These are phyloP conservation scores for Geotrypetes seraphini DNA, from an alignment of 2,797 vertebrate species.

Conservation along the genomic window DNA sequence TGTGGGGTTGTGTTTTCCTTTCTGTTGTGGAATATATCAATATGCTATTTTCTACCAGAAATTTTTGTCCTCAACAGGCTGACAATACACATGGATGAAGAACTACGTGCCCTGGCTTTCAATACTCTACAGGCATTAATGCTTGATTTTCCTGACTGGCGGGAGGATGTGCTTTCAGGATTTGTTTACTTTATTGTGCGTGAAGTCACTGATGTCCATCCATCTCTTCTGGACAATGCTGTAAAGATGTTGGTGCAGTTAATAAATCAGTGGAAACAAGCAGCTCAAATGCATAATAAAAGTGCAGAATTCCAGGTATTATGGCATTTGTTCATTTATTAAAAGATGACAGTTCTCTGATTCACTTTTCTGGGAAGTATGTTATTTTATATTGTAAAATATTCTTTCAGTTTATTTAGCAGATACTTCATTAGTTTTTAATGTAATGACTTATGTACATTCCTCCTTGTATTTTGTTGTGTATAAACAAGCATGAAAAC, in stretches of 20 bases:
- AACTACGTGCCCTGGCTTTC: constrained; percentile 90
- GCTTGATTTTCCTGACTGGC: constrained; percentile 95
- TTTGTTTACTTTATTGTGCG: constrained; percentile 94
- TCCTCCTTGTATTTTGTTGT: too few species aligned
- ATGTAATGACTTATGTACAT: too few species aligned
- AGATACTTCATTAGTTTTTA: too few species aligned
- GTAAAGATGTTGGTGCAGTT: constrained; percentile 97
- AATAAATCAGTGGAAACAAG: constrained; percentile 93
- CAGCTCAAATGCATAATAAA: constrained; percentile 84
- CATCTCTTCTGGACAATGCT: constrained; percentile 89
- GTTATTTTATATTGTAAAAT: too few species aligned
- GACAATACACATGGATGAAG: constrained; percentile 98
- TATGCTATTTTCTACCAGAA: too few species aligned
- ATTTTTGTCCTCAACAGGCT: constrained; percentile 56
- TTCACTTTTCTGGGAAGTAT: background rate
- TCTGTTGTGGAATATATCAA: too few species aligned
- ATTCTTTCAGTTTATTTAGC: too few species aligned
- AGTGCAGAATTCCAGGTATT: constrained; percentile 74
- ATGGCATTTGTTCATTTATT: background rate
- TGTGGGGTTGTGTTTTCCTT: too few species aligned
- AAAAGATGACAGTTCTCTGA: too few species aligned
- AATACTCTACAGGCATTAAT: constrained; percentile 95
- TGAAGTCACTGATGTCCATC: constrained; percentile 92
- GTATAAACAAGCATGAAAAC: too few species aligned
- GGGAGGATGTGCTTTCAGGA: constrained; percentile 93